Conservation (phyloP, 2,113 vertebrate species). For the Tricholaema leucomelas region DNA sequence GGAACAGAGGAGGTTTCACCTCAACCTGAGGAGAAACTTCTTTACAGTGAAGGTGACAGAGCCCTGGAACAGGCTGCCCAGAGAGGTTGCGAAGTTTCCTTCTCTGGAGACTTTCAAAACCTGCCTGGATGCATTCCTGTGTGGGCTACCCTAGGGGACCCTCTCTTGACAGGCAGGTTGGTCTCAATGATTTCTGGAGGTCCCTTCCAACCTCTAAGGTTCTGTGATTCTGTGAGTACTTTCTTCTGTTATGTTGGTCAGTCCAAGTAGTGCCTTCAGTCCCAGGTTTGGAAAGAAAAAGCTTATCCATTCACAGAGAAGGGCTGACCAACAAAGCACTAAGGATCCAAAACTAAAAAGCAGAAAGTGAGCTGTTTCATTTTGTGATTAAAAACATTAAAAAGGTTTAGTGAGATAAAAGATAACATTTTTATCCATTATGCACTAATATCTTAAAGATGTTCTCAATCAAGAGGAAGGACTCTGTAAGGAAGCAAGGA, state of each 20-base stretch:
- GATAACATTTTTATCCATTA: neutral
- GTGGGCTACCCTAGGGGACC: too few species aligned
- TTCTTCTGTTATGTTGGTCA: neutral
- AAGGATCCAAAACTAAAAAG: neutral
- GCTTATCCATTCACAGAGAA: neutral
- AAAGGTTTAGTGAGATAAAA: neutral
- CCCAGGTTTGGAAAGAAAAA: neutral
- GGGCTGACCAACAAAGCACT: neutral
- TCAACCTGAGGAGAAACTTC: too few species aligned
- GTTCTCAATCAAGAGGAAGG: neutral
- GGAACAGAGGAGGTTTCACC: too few species aligned
- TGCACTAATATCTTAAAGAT: neutral
- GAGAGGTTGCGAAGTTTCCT: too few species aligned
- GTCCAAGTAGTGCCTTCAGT: neutral
- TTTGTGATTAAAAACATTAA: neutral
- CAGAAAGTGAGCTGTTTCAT: neutral
- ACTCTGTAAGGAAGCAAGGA: neutral
- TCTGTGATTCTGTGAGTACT: too few species aligned
- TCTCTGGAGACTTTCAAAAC: too few species aligned
- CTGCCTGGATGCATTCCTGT: too few species aligned
- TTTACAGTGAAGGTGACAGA: too few species aligned
- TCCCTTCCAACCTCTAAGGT: too few species aligned
- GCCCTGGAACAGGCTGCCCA: too few species aligned
- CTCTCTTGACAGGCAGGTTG: too few species aligned
- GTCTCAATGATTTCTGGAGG: too few species aligned